Base-by-base conservation (phyloP, 2,797 vertebrate species). In the Pseudochirops corinnae region DNA sequence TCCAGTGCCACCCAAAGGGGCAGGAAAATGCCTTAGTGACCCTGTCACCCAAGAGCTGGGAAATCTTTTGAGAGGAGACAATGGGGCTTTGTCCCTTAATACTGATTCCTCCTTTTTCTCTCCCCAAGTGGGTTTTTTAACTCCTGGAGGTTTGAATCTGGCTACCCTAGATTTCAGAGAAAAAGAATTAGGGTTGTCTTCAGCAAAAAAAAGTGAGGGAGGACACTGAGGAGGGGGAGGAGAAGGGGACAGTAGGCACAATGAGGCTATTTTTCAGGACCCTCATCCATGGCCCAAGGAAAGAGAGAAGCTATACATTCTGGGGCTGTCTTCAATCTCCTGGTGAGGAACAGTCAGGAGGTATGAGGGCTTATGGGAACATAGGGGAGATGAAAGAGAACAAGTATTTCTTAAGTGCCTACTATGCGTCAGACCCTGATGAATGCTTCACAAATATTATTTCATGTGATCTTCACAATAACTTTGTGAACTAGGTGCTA, bases 71-170 rank as follows among this genome's bases (percentile, higher is more conserved):
- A 16, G 3, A 60, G 87, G 21, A 52, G 90, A 97, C 97, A 97
- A 90, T 92, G 87, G 21, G 39, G 55, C 96, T 94, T 90, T 98
- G 96, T 97, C 95, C 90, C 94, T 92, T 56, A 52, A 82, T 87
- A 67, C 56, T 87, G 60, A 50, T 10, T 56, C 91, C 95, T 94
- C 97, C 74, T 50, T 57, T 53, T 56, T 92, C 91, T 29, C 67
- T 53, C 92, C 93, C 55, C 46, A 50, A 18, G 5, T 53, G 58
- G 55, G 82, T 11, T 94, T 55, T 96, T 92, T 7, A 24, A 56
- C 50, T 82, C 87, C 53, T 10, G 31, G 93, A 16, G 12, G 14
- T 74, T 91, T 91, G 87, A 94, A 6, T 56, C 56, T 33, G 52
- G 55, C 33, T 16, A 55, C 39, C 39, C 39, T 14, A 18, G 33